Percentiles rank a stretch among this genome's conserved stretches.
Conservation (phyloP, 2,797 vertebrate species). For the Silurus aristotelis region DNA sequence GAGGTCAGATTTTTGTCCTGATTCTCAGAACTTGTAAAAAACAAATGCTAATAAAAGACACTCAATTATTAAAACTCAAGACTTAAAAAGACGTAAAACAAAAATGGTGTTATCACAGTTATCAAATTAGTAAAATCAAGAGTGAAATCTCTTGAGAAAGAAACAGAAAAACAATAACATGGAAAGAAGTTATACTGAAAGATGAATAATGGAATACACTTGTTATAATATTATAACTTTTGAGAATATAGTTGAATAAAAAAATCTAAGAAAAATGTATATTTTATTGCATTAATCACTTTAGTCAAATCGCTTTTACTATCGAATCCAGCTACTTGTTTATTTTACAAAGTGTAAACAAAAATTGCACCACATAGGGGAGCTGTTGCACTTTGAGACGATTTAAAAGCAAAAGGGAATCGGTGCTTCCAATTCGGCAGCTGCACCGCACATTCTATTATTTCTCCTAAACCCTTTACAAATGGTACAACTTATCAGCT, state of each 20-base stretch:
- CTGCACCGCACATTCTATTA: background rate
- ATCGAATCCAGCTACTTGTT: background rate
- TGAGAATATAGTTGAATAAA: background rate
- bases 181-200: background rate
- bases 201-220: background rate
- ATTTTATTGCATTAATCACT: background rate
- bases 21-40: background rate
- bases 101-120: background rate
- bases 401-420: background rate
- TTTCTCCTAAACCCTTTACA: background rate
- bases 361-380: slow-evolving; percentile 38
- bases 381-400: slow-evolving; percentile 45
- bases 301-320: background rate
- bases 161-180: background rate
- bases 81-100: background rate
- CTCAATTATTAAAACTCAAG: background rate
- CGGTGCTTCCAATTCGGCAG: slow-evolving; percentile 6
- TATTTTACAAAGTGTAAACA: background rate
- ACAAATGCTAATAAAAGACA: background rate
- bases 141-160: background rate
- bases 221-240: background rate
- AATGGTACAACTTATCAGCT: background rate
- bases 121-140: background rate
- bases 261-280: background rate
- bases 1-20: background rate